Percentiles rank a stretch among this genome's conserved stretches.
Evolutionary conservation across 2,888 invertebrate genomes (phyloP).

Genomic region (Epirrita christyi): DNA sequence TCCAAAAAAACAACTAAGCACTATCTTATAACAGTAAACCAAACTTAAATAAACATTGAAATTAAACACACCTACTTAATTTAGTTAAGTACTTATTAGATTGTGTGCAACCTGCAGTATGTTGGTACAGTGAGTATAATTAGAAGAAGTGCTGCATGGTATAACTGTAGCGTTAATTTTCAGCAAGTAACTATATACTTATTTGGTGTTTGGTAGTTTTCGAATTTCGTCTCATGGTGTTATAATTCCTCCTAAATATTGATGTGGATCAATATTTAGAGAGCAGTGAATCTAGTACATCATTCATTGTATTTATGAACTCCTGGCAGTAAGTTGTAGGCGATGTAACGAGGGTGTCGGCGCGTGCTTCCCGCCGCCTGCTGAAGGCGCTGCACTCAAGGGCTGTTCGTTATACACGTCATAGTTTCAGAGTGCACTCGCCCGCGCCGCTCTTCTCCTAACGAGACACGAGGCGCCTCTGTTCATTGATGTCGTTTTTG

Average conservation of each 20-base stretch:
- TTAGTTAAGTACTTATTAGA: too few relatives aligned
- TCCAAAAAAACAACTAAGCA: too few relatives aligned
- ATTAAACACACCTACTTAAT: too few relatives aligned
- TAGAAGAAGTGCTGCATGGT: too few relatives aligned
- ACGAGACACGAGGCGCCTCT: conserved; percentile 71
- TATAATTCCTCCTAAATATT: background rate
- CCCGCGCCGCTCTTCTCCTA: conserved; percentile 66
- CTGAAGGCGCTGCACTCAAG: conserved; percentile 60
- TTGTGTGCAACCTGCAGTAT: too few relatives aligned
- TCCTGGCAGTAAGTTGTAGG: conserved; percentile 35
- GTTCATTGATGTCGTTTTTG: conserved; percentile 75
- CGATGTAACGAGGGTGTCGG: conserved; percentile 57
- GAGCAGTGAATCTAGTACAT: background rate
- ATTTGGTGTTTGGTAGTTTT: too few relatives aligned
- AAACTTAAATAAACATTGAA: too few relatives aligned
- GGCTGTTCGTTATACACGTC: conserved; percentile 77
- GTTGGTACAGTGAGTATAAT: too few relatives aligned
- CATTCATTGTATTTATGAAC: conserved; percentile 8
- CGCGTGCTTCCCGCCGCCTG: conserved; percentile 64
- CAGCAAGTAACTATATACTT: too few relatives aligned
- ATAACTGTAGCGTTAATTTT: too few relatives aligned
- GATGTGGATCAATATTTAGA: too few relatives aligned
- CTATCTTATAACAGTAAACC: too few relatives aligned
- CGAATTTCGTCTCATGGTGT: background rate
- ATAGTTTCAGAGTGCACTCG: conserved; percentile 74